Evolutionary conservation across 2,888 invertebrate species (phyloP).

Genomic region (Ethmia dodecea): DNA sequence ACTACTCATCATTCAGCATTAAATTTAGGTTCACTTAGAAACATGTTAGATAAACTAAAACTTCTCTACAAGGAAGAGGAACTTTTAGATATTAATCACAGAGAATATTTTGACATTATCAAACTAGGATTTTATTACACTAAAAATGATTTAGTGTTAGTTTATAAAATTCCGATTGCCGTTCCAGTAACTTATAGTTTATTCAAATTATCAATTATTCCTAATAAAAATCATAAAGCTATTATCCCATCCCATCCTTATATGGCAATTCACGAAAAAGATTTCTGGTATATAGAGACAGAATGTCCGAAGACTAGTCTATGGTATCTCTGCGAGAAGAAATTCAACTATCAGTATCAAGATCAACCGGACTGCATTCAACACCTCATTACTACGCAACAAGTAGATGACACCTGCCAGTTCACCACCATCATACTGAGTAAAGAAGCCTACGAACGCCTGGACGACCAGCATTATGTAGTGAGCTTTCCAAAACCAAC

Average conservation of each 20-base stretch:
- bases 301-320: constrained; percentile 17
- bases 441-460: constrained; percentile 16
- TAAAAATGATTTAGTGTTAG: constrained; percentile 7
- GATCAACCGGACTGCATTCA: constrained; percentile 18
- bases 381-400: constrained; percentile 16
- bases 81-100: constrained; percentile 3
- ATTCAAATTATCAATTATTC: constrained; percentile 10
- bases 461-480: constrained; percentile 20
- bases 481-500: constrained; percentile 17
- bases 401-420: constrained; percentile 12
- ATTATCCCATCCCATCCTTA: constrained; percentile 8
- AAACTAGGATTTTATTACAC: constrained; percentile 14
- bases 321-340: constrained; percentile 16
- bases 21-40: neutral
- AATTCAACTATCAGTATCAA: constrained; percentile 3
- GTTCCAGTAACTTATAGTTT: constrained; percentile 3
- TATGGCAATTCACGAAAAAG: constrained; percentile 5
- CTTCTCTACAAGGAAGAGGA: neutral
- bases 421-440: constrained; percentile 18
- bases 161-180: constrained; percentile 11
- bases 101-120: constrained; percentile 18
- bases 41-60: neutral
- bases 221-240: constrained; percentile 3
- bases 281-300: constrained; percentile 18
- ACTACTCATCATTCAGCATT: constrained; percentile 6